phyloP scores from a whole-genome alignment of 2,888 invertebrate genomes.

The Andrena minutula region DNA sequence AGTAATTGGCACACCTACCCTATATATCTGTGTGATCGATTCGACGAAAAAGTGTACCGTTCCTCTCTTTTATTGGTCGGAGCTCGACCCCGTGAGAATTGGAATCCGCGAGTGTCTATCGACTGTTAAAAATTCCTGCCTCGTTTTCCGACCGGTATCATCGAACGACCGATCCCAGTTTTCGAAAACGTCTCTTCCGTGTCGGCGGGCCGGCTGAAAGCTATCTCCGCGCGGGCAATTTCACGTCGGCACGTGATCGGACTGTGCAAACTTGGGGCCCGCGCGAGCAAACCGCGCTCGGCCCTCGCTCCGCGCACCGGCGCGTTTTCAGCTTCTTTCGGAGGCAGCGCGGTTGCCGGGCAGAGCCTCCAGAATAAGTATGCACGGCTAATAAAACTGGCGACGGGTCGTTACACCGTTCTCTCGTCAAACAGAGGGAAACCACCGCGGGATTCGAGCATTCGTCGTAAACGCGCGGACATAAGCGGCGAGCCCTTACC shows the following conservation, averaged over 20 bases:
- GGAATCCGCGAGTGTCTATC: conserved; percentile 29
- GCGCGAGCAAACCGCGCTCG: conserved; percentile 64
- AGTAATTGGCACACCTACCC: too few species aligned
- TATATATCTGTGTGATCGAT: neutral
- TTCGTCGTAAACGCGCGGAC: conserved; percentile 54
- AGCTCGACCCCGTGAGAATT: conserved; percentile 52
- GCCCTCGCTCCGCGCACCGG: conserved; percentile 34
- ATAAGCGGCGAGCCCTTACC: conserved; percentile 5
- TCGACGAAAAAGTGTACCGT: neutral
- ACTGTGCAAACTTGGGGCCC: conserved; percentile 76
- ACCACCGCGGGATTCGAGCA: conserved; percentile 45
- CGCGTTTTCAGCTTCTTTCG: conserved; percentile 60
- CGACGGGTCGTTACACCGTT: conserved; percentile 63
- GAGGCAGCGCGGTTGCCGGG: conserved; percentile 69
- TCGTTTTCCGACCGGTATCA: conserved; percentile 45
- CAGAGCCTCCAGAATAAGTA: conserved; percentile 69
- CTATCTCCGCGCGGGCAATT: conserved; percentile 73
- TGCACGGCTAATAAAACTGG: conserved; percentile 70
- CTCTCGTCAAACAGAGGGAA: conserved; percentile 65
- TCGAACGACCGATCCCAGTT: conserved; percentile 56
- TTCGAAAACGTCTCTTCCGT: conserved; percentile 57
- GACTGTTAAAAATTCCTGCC: conserved; percentile 58
- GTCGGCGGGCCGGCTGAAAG: conserved; percentile 55
- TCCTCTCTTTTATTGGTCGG: neutral
- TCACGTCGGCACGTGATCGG: conserved; percentile 81